Conservation (phyloP, 92 coral and sea anemone species). For the Phymanthus crucifer region DNA sequence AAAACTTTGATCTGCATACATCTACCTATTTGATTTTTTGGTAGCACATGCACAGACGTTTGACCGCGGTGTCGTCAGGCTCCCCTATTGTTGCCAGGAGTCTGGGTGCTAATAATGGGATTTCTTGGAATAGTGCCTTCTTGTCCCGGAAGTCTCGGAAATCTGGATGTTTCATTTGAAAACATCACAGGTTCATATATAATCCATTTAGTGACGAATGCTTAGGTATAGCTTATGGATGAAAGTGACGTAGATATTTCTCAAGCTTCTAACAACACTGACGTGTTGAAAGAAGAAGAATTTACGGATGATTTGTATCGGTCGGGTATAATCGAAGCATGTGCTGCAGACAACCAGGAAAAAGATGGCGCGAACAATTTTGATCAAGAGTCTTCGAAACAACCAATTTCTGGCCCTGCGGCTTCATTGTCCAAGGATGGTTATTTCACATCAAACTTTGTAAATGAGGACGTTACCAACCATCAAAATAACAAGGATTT, state of each 20-base stretch:
- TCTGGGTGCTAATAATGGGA: too few species aligned
- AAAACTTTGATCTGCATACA: too few species aligned
- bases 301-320: not conserved
- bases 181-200: not conserved
- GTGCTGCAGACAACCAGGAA: not conserved
- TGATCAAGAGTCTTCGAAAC: not conserved
- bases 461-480: not conserved
- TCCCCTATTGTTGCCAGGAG: too few species aligned
- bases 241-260: constrained; percentile 4
- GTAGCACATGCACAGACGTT: too few species aligned
- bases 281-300: not conserved
- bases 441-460: not conserved
- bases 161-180: not conserved
- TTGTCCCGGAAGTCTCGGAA: not conserved
- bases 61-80: too few species aligned
- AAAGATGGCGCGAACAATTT: not conserved
- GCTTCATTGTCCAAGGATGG: not conserved
- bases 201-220: not conserved
- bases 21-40: too few species aligned
- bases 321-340: too few species aligned
- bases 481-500: not conserved
- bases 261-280: not conserved
- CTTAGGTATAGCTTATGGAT: constrained; percentile 4
- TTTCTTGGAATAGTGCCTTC: too few species aligned
- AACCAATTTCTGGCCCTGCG: not conserved